phyloP scores from a whole-genome alignment of 1,140 invertebrate genomes.

The Drosophila arawakana region DNA sequence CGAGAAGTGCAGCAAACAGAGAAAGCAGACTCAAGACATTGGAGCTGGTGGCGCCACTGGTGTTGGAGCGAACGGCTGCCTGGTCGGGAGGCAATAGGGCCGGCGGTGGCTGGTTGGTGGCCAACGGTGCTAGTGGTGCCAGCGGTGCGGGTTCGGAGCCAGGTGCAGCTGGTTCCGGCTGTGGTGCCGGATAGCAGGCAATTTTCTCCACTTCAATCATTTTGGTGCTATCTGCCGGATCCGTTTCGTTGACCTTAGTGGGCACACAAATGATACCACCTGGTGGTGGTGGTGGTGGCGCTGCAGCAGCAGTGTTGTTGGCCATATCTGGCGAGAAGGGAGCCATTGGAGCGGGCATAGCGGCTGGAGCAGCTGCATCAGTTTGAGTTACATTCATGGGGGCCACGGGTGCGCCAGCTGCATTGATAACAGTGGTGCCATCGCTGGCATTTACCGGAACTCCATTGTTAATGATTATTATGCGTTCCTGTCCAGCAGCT shows the following conservation, averaged over 20 bases:
- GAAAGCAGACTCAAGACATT: background rate
- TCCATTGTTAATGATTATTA: conserved; percentile 82
- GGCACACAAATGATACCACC: conserved; percentile 81
- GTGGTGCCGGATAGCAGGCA: conserved; percentile 80
- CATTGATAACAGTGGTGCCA: conserved; percentile 77
- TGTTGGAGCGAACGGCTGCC: conserved; percentile 61
- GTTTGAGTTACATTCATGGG: conserved; percentile 44
- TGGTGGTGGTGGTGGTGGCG: conserved; percentile 55
- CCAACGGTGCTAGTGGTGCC: conserved; percentile 54
- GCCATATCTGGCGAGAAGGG: conserved; percentile 65
- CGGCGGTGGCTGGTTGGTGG: conserved; percentile 47
- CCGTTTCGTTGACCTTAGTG: conserved; percentile 78
- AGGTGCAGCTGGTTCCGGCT: conserved; percentile 58
- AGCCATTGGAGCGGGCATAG: conserved; percentile 45
- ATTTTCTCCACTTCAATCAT: conserved; percentile 80
- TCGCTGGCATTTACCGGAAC: conserved; percentile 69
- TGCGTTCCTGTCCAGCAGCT: conserved; percentile 66
- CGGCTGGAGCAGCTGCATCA: conserved; percentile 37
- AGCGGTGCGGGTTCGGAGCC: conserved; percentile 58
- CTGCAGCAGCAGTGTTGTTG: conserved; percentile 43
- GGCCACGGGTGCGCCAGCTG: conserved; percentile 47
- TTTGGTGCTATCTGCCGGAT: conserved; percentile 73
- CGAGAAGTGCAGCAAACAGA: conserved; percentile 8
- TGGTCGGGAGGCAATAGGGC: conserved; percentile 58
- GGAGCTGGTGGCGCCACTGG: conserved; percentile 11